Conservation (phyloP, 2,888 invertebrate species). For the Bimastos eiseni region DNA sequence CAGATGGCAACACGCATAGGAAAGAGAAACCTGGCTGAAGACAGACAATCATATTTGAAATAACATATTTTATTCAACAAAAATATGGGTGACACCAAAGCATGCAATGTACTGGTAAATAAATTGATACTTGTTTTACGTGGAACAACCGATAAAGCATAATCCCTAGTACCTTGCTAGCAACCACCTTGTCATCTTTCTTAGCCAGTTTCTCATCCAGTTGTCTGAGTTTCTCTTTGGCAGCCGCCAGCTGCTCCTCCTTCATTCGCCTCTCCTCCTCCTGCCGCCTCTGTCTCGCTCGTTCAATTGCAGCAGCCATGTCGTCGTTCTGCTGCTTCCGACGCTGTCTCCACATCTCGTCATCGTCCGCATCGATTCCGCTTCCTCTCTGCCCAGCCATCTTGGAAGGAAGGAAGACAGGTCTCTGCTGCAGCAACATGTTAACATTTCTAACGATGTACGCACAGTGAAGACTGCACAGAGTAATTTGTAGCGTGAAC, state of each 20-base stretch:
- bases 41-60: not conserved
- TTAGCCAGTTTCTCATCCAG: conserved; percentile 66
- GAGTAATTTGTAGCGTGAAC: not conserved
- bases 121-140: not conserved
- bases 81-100: not conserved
- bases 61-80: not conserved
- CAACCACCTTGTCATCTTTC: conserved; percentile 31
- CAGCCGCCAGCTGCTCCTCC: conserved; percentile 56
- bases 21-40: not conserved
- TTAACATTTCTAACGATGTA: not conserved
- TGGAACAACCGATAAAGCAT: not conserved
- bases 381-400: conserved; percentile 17
- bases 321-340: conserved; percentile 37
- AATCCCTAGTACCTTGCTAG: not conserved
- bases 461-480: not conserved
- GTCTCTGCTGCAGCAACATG: not conserved
- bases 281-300: conserved; percentile 77
- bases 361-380: conserved; percentile 31
- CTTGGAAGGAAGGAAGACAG: not conserved
- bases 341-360: conserved; percentile 32
- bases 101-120: not conserved
- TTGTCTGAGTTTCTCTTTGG: conserved; percentile 72
- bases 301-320: conserved; percentile 73
- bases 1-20: not conserved
- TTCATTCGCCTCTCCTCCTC: conserved; percentile 73